Evolutionary conservation across 2,797 vertebrate species (phyloP).

Genomic region (Hyperoplus immaculatus): DNA sequence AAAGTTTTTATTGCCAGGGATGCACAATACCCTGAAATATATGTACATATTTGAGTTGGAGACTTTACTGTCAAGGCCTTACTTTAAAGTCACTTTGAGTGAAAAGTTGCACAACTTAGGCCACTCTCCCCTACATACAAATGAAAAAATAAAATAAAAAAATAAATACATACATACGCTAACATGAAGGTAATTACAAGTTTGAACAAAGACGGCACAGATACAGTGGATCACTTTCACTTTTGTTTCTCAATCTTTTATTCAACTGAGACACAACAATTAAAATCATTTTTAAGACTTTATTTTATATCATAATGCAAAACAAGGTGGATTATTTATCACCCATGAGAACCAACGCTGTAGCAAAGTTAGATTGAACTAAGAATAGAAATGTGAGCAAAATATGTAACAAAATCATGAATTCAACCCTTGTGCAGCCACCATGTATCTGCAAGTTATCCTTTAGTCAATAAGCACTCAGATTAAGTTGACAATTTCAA

Average conservation of each 20-base stretch:
- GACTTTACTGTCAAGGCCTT: no score
- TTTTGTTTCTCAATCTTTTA: not conserved
- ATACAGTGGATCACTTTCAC: not conserved
- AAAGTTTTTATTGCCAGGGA: no score
- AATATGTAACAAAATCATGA: not conserved
- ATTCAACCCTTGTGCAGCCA: not conserved
- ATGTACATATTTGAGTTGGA: no score
- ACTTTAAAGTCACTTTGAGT: no score
- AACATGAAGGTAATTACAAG: not conserved
- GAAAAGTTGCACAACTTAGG: no score
- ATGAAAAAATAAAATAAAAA: no score
- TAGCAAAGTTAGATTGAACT: constrained; percentile 9
- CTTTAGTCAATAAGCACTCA: not conserved
- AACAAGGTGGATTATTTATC: not conserved
- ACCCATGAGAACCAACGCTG: not conserved
- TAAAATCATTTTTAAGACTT: not conserved
- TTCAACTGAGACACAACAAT: not conserved
- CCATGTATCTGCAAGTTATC: not conserved
- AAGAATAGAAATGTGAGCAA: not conserved
- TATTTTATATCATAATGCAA: constrained; percentile 3
- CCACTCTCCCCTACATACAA: no score
- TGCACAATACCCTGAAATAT: no score
- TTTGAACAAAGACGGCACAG: not conserved
- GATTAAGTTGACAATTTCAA: not conserved
- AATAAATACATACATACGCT: no score